Evolutionary conservation across 2,797 vertebrate species (phyloP).

Genomic region (Neomorphus geoffroyi): DNA sequence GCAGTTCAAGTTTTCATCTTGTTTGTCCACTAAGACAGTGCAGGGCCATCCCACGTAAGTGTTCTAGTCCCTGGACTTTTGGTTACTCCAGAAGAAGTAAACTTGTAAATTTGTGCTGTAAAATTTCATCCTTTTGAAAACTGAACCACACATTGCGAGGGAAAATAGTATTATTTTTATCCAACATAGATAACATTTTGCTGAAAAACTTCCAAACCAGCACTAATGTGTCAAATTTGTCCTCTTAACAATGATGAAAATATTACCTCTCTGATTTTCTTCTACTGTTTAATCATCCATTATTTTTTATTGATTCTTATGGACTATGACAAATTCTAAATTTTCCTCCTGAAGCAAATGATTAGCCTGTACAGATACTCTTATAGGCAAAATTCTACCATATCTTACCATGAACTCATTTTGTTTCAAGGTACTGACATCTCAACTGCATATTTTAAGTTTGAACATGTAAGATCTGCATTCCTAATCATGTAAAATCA

Average conservation of each 20-base stretch:
- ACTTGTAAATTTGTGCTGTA: neutral
- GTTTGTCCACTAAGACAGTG: neutral
- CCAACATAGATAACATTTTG: neutral
- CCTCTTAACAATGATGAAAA: neutral
- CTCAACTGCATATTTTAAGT: neutral
- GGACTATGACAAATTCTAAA: neutral
- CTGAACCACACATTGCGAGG: neutral
- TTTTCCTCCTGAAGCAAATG: neutral
- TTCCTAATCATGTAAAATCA: neutral
- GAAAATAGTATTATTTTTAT: neutral
- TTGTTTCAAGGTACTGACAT: neutral
- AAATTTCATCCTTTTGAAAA: neutral
- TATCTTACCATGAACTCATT: neutral
- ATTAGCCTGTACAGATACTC: neutral
- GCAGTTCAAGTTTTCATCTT: neutral
- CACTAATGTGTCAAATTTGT: neutral
- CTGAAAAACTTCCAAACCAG: neutral
- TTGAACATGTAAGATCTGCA: neutral
- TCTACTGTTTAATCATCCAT: neutral
- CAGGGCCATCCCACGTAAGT: neutral
- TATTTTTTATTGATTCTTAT: neutral
- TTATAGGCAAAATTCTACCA: neutral
- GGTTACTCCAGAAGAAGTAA: neutral
- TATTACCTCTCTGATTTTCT: neutral
- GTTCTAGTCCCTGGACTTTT: neutral